Percentiles rank a stretch among this genome's conserved stretches.
phyloP scores from a whole-genome alignment of 2,888 invertebrate species.

The Macaria liturata region DNA sequence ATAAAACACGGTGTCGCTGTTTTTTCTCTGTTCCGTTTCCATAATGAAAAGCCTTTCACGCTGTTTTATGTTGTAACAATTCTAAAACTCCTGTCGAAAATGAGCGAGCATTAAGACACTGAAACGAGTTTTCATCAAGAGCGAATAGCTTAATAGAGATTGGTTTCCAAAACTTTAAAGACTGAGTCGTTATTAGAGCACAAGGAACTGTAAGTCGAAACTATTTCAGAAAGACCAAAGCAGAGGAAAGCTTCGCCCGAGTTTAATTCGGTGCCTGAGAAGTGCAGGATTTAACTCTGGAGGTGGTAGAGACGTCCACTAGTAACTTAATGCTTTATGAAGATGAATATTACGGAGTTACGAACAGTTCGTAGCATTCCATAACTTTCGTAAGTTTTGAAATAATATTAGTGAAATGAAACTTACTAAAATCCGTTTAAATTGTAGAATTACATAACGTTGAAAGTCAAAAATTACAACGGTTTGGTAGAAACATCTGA shows the following conservation, averaged over 20 bases:
- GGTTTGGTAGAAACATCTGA: too few relatives aligned
- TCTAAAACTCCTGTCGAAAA: neutral
- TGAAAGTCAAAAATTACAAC: too few relatives aligned
- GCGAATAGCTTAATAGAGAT: constrained; percentile 22
- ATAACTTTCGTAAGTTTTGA: neutral
- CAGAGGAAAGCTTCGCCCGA: constrained; percentile 23
- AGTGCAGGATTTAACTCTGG: constrained; percentile 23
- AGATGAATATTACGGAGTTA: constrained; percentile 7
- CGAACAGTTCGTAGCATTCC: neutral
- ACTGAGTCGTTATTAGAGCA: constrained; percentile 28
- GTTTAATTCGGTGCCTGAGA: constrained; percentile 33
- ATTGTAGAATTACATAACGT: too few relatives aligned
- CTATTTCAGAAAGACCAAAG: constrained; percentile 34
- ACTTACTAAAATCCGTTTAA: neutral
- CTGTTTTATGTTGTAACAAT: constrained; percentile 4
- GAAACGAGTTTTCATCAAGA: constrained; percentile 8
- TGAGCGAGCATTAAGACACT: neutral
- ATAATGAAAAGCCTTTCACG: constrained; percentile 7
- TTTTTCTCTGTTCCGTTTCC: constrained; percentile 8
- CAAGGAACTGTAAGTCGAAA: constrained; percentile 30
- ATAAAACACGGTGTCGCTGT: constrained; percentile 23
- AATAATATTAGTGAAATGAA: neutral
- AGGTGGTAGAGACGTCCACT: constrained; percentile 9
- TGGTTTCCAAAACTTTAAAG: constrained; percentile 23
- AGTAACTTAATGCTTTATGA: constrained; percentile 10